Percentiles rank a stretch among this genome's conserved stretches.
Evolutionary conservation across 1,140 invertebrate genomes (phyloP).

Genomic region (Aradophagus sp.): DNA sequence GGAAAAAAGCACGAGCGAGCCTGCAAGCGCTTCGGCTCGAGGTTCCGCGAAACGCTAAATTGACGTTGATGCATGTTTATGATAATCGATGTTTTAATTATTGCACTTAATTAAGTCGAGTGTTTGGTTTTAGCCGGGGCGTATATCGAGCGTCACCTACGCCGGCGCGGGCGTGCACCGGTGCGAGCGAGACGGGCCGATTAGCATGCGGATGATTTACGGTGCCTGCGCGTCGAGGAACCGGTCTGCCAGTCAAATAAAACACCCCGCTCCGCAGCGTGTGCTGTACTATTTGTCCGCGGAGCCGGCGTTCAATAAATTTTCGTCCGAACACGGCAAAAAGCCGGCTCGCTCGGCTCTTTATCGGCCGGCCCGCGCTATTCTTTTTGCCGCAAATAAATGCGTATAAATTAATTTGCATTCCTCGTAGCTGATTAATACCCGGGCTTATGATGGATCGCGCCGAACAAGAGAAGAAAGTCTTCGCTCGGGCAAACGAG

Average conservation of each 20-base stretch:
- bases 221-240: conserved; percentile 54
- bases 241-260: conserved; percentile 63
- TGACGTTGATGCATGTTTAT: conserved; percentile 44
- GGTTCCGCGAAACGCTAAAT: conserved; percentile 22
- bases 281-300: conserved; percentile 43
- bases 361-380: conserved; percentile 5
- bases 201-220: conserved; percentile 69
- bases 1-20: no score
- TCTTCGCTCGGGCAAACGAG: no score
- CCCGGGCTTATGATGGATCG: no score
- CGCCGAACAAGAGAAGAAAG: no score
- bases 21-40: background rate
- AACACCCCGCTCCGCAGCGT: conserved; percentile 34
- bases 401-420: no score
- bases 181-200: conserved; percentile 48
- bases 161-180: background rate
- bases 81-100: conserved; percentile 51
- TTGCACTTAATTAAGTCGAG: conserved; percentile 37
- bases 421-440: no score
- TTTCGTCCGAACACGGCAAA: conserved; percentile 12
- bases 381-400: no score
- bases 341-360: conserved; percentile 6
- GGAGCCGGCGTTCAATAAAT: conserved; percentile 35
- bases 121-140: conserved; percentile 18
- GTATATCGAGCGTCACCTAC: conserved; percentile 32